These are phyloP conservation scores for Aspidapion aeneum DNA, from an alignment of 2,888 invertebrate species.

Conservation along the genomic window DNA sequence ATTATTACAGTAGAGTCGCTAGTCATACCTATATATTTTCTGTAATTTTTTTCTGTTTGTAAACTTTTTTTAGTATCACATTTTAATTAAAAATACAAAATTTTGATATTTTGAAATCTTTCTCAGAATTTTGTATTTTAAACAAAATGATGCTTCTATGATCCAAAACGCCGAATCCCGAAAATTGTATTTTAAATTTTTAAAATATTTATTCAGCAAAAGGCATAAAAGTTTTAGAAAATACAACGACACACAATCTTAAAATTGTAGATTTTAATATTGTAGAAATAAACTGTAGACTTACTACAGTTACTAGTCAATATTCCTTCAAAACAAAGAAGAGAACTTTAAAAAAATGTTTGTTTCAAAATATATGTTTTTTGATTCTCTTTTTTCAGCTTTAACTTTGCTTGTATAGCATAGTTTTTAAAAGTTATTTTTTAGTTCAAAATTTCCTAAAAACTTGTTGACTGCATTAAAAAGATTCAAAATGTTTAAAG, in stretches of 20 bases:
- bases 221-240: not conserved
- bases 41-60: not conserved
- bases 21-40: no score
- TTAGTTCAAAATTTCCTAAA: no score
- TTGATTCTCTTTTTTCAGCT: no score
- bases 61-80: not conserved
- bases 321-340: not conserved
- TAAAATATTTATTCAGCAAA: not conserved
- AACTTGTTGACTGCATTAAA: no score
- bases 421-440: no score
- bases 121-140: not conserved
- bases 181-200: not conserved
- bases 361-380: no score
- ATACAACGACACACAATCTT: not conserved
- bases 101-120: not conserved
- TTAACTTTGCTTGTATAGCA: no score
- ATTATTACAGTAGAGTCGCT: no score
- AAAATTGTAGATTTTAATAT: not conserved
- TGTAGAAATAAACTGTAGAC: not conserved
- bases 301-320: not conserved
- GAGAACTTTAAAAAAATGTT: no score
- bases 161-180: not conserved
- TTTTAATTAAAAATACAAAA: not conserved
- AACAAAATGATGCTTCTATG: not conserved
- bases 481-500: no score